Conservation (phyloP, 2,113 vertebrate genomes). For the Prolemur simus region DNA sequence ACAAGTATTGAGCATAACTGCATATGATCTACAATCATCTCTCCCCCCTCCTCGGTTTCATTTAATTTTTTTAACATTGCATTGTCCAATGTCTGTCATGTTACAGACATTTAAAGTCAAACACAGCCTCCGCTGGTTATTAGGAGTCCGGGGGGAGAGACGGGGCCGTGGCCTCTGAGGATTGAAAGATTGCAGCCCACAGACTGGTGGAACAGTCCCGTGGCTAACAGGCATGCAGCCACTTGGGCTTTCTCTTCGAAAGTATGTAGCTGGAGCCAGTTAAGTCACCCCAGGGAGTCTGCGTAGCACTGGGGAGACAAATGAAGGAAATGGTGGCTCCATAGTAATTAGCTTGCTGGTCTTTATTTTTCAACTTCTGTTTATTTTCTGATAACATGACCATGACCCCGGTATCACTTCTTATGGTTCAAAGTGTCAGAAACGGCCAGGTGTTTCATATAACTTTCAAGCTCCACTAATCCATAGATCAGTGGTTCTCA, state of each 20-base stretch:
- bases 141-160: neutral
- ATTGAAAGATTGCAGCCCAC: neutral
- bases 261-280: constrained; percentile 57
- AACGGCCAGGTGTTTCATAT: constrained; percentile 58
- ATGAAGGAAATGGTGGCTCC: constrained; percentile 44
- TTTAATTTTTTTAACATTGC: neutral
- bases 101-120: constrained; percentile 22
- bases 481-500: neutral
- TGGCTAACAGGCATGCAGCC: neutral
- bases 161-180: neutral
- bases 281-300: constrained; percentile 13
- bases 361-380: constrained; percentile 53
- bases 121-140: neutral
- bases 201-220: neutral
- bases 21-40: neutral
- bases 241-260: constrained; percentile 66
- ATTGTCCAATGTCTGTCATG: neutral
- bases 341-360: neutral
- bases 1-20: neutral
- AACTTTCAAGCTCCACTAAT: constrained; percentile 9
- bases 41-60: accelerated
- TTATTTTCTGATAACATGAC: constrained; percentile 66
- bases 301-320: neutral
- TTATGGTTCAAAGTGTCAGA: neutral
- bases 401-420: constrained; percentile 7